These are phyloP conservation scores for Tinea pellionella DNA, from an alignment of 2,888 invertebrate species.

Conservation along the genomic window DNA sequence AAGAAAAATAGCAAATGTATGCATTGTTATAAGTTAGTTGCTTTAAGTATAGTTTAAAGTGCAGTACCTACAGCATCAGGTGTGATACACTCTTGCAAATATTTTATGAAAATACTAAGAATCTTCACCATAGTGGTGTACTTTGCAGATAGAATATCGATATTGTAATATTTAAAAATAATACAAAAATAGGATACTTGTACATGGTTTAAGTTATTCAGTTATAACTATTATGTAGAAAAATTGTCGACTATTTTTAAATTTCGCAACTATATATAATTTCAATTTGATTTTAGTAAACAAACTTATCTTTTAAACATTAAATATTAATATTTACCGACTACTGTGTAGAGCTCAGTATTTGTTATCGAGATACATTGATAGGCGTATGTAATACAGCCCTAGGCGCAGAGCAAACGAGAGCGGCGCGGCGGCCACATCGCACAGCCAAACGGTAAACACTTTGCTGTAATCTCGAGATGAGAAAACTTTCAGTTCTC, in stretches of 20 bases:
- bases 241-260: neutral
- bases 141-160: conserved; percentile 19
- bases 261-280: too few relatives aligned
- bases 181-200: too few relatives aligned
- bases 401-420: conserved; percentile 23
- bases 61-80: conserved; percentile 59
- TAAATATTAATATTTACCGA: neutral
- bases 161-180: conserved; percentile 9
- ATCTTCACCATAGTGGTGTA: conserved; percentile 36
- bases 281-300: too few relatives aligned
- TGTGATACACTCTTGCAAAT: conserved; percentile 64
- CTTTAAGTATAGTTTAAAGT: conserved; percentile 29
- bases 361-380: neutral
- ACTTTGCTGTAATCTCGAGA: conserved; percentile 71
- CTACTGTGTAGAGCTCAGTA: neutral
- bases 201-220: too few relatives aligned
- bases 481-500: conserved; percentile 72
- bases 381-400: neutral
- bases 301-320: too few relatives aligned
- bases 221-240: too few relatives aligned
- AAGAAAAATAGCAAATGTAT: too few relatives aligned
- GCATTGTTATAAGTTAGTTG: conserved; percentile 48
- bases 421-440: conserved; percentile 47
- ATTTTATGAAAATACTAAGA: conserved; percentile 64
- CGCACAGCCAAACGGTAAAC: conserved; percentile 70